Evolutionary conservation across 2,113 vertebrate species (phyloP), one percentile per base, ranked within the genome.

Genomic region (Albula goreensis): DNA sequence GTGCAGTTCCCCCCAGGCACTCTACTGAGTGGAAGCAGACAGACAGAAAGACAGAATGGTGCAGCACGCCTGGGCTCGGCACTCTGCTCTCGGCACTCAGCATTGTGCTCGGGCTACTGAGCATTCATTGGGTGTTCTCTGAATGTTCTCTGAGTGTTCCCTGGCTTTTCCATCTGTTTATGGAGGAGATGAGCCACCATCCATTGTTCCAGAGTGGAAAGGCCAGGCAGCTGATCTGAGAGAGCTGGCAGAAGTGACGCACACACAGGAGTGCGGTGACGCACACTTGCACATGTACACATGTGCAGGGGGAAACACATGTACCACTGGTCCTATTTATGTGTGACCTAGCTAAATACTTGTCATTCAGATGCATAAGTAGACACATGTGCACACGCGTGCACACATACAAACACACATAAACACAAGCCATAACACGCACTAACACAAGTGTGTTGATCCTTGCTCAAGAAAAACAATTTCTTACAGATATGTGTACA

Each of bases 121-220:
- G 31, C 31, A 41, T 41, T 41, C 31, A 41, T 22, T 5, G 70
- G 22, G 90, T 89, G 91, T 74, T 74, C 22, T 31, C 22, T 4
- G 70, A 31, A 92, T 91, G 90, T 92, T 93, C 77, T 86, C 88
- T 87, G 89, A 90, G 86, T 89, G 83, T 92, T 93, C 94, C 94
- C 92, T 74, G 70, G 22, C 8, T n/a, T 74, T 31, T 6, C n/a
- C 10, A n/a, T 31, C 70, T 74, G 70, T 74, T 74, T 74, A 74
- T 74, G 19, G 22, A 74, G 25, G 22, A 74, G 70, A 74, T 74
- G 70, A 74, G 70, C 70, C 70, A 74, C 19, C 70, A 74, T 74
- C 70, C 70, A 22, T 8, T 5, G 60, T 66, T 66, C 70, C 70
- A 74, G 70, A n/a, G 70, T 31, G 70, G 70, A 74, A 74, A 74